Evolutionary conservation across 2,113 vertebrate species (phyloP), one percentile per base, ranked within the genome.

Genomic region (Nesospiza acunhae): DNA sequence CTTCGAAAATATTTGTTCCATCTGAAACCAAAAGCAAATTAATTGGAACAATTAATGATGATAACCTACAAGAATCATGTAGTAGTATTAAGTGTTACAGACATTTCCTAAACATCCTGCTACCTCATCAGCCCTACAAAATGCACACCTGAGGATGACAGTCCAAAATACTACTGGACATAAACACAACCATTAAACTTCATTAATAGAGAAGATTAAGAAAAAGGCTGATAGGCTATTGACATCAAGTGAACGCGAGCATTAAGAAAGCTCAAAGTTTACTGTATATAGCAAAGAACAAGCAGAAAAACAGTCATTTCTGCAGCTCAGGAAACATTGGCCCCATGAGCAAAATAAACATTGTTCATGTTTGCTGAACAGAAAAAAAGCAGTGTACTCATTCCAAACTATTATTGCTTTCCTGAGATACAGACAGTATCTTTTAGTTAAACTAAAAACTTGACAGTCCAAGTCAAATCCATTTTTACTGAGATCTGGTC

Each of bases 341-440:
- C 63, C 90, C 76, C 80, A 77, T 0, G 28, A 78, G 80, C 68
- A 95, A 96, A 94, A 94, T 78, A 96, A 97, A 95, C 80, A 95
- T 31, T 70, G 75, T 84, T 90, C 86, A 64, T 92, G 64, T 94
- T 92, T 96, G 89, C 80, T 60, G 93, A 94, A 92, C 39, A 94
- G 76, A 92, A 94, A 92, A 94, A 92, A 86, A 84, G 73, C 64
- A 81, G 39, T 44, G 76, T 78, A 81, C 62, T 92, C 77, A 87
- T 84, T 94, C 64, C 8, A 6, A 93, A 68, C 50, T n/a, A 92
- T 78, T 92, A 96, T 84, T 15, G 0, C 69, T 78, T 95, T 92
- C 76, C 94, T 92, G 72, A 95, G 69, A 93, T 78, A 90, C 52
- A 70, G 37, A 53, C 52, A 59, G 60, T 70, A 94, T 89, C 86